These are phyloP conservation scores for Parnassius glacialis DNA, from an alignment of 2,888 invertebrate genomes.

Conservation along the genomic window DNA sequence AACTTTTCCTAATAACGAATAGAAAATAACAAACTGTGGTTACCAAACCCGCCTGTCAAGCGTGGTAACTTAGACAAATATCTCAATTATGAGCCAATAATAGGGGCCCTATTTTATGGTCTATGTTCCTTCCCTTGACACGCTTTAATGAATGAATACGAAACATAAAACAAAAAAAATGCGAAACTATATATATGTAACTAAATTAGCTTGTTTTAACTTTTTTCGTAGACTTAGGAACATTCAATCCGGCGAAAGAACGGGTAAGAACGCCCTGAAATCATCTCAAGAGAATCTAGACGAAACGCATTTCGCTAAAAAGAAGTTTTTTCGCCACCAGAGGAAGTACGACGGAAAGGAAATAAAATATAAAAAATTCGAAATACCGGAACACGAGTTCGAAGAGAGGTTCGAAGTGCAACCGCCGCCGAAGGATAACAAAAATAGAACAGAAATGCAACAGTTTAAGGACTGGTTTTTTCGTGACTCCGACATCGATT, in stretches of 20 bases:
- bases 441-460: slow-evolving; percentile 38
- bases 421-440: slow-evolving; percentile 61
- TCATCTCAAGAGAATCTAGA: slow-evolving; percentile 41
- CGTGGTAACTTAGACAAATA: too few relatives aligned
- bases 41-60: too few relatives aligned
- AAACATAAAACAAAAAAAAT: too few relatives aligned
- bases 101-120: neutral
- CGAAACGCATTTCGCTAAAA: slow-evolving; percentile 45
- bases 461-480: slow-evolving; percentile 67
- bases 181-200: neutral
- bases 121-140: neutral
- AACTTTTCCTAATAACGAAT: too few relatives aligned
- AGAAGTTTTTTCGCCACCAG: slow-evolving; percentile 72
- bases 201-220: neutral
- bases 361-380: slow-evolving; percentile 45
- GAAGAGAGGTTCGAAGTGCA: slow-evolving; percentile 80
- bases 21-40: too few relatives aligned
- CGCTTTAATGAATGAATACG: too few relatives aligned
- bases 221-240: slow-evolving; percentile 54
- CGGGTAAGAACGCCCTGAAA: slow-evolving; percentile 46
- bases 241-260: slow-evolving; percentile 59
- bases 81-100: too few relatives aligned
- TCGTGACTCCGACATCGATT: slow-evolving; percentile 64
- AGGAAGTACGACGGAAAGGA: slow-evolving; percentile 49
- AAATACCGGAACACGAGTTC: slow-evolving; percentile 82